Evolutionary conservation across 2,888 invertebrate species (phyloP).

Genomic region (Tiphia femorata): DNA sequence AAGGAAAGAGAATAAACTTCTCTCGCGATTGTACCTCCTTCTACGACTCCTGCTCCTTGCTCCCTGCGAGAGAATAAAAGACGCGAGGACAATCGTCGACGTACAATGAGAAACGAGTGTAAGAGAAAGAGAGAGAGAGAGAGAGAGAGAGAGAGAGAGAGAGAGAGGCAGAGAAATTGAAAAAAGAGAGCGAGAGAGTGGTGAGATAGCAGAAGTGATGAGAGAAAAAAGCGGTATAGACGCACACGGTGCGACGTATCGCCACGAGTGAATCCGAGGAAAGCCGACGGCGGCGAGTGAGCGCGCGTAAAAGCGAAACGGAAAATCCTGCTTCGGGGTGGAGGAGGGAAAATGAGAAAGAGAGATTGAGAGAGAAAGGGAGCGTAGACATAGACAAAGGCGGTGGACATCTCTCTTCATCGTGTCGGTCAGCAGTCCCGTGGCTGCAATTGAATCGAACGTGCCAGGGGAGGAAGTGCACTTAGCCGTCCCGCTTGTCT

Average conservation of each 20-base stretch:
- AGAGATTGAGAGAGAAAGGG: no score
- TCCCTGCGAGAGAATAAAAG: background rate
- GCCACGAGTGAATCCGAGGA: background rate
- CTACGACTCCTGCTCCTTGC: background rate
- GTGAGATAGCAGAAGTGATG: no score
- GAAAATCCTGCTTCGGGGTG: no score
- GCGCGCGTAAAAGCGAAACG: no score
- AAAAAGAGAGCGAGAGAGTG: constrained; percentile 5
- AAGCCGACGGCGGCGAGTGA: background rate
- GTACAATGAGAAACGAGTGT: constrained; percentile 4
- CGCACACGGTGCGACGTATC: background rate
- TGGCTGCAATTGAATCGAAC: constrained; percentile 57
- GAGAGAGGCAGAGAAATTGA: background rate
- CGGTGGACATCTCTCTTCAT: constrained; percentile 23
- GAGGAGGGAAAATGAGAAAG: no score
- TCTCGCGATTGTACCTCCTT: background rate
- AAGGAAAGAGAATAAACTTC: background rate
- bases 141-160: constrained; percentile 7
- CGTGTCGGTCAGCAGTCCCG: constrained; percentile 45
- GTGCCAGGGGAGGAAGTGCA: constrained; percentile 50
- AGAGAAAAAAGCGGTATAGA: no score
- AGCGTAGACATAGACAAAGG: no score
- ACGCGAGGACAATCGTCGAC: background rate
- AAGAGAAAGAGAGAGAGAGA: constrained; percentile 1
- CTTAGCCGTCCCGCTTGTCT: constrained; percentile 53